Base-by-base conservation (phyloP, 2,113 vertebrate genomes). In the Marmota flaviventris region DNA sequence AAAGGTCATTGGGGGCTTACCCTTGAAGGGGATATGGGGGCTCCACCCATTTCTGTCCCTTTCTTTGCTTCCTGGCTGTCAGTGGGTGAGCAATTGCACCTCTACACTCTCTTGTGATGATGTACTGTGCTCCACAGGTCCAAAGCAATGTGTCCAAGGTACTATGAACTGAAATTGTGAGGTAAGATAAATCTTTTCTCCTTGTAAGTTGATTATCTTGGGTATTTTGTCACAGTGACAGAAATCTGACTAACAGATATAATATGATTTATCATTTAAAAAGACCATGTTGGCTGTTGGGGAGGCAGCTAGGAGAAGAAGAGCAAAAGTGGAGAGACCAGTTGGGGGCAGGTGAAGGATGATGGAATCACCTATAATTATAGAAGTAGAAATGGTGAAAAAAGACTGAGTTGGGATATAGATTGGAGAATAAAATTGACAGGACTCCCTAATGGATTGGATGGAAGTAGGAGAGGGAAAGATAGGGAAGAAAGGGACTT, bases 371-470 rank as follows among this genome's bases (percentile, higher is more conserved):
- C 29, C 18, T 79, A 73, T 8, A 16, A 29, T 25, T 79, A 29
- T 13, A 61, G 16, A 85, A 93, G 34, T 14, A 76, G 25, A 85
- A 95, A 96, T 67, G 20, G 27, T 63, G 56, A 83, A 73, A 93
- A 92, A 53, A 75, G 48, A 27, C 37, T 89, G n/a, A 95, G 73
- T 37, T 22, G 56, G 61, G 32, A 27, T 84, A 18, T 17, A 16
- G 20, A 67, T 69, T 73, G 34, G 42, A 93, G 73, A 94, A 76
- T 53, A 88, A 93, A 94, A 29, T 37, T 58, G 37, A 37, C 5
- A 90, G 32, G 67, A 89, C 1, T 34, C 82, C 11, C 48, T 76
- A 75, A 67, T 48, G 16, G 2, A 85, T 53, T 96, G 58, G 63
- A 94, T 83, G 45, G 32, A 77, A 4, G 51, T 1, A 27, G 8